These are phyloP conservation scores for Arrhamphus sclerolepis DNA, from an alignment of 2,797 vertebrate genomes.

Conservation along the genomic window DNA sequence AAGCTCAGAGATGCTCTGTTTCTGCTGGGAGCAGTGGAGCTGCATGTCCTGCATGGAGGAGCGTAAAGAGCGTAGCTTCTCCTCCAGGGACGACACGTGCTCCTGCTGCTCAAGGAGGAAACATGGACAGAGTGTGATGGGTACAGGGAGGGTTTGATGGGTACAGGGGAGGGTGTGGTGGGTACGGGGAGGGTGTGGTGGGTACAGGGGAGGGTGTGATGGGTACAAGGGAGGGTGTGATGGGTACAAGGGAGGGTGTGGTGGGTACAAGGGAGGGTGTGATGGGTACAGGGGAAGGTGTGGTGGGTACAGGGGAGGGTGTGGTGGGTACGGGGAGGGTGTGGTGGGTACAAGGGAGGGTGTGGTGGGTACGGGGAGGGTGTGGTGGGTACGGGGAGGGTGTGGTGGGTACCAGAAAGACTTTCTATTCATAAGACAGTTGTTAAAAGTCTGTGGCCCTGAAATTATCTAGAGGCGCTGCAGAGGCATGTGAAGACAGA, in stretches of 20 bases:
- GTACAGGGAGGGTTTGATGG: neutral
- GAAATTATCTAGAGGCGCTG: no score
- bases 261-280: neutral
- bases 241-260: no score
- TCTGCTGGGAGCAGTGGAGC: conserved; percentile 87
- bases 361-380: neutral
- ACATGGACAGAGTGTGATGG: neutral
- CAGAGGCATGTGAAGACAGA: no score
- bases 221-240: neutral
- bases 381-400: neutral
- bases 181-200: neutral
- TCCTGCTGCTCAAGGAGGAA: conserved; percentile 82
- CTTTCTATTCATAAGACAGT: no score
- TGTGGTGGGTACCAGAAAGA: no score
- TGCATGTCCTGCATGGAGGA: conserved; percentile 90
- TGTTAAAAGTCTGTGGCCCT: no score
- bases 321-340: neutral
- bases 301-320: neutral
- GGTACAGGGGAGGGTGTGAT: neutral
- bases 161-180: neutral
- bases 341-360: neutral
- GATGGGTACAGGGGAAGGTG: no score
- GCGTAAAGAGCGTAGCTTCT: conserved; percentile 85
- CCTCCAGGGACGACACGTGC: conserved; percentile 82
- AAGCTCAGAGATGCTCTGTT: conserved; percentile 83